phyloP scores from a whole-genome alignment of 2,113 vertebrate species.

The Tapirus terrestris region DNA sequence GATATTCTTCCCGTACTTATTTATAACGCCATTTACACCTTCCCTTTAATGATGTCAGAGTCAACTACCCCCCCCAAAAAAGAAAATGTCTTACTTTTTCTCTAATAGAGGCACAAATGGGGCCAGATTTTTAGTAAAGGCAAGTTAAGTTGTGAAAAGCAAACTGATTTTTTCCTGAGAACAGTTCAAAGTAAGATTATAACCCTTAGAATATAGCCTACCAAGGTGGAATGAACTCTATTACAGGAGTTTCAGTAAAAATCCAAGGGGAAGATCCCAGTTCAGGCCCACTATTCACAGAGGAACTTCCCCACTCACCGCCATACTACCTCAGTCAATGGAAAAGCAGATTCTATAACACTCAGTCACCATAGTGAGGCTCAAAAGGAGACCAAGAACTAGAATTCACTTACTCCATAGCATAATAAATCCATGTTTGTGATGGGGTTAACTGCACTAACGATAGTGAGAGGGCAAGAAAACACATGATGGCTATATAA shows the following conservation, averaged over 20 bases:
- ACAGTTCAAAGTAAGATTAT: neutral
- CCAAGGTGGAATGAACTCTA: neutral
- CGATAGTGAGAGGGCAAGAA: neutral
- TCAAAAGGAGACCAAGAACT: neutral
- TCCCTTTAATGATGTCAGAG: neutral
- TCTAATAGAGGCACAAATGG: neutral
- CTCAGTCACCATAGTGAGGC: neutral
- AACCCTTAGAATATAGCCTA: neutral
- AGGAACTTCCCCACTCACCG: neutral
- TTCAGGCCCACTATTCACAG: neutral
- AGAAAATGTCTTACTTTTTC: neutral
- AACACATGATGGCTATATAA: neutral
- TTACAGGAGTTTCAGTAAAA: neutral
- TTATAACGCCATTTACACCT: neutral
- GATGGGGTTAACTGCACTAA: neutral
- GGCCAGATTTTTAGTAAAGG: neutral
- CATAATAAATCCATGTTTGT: neutral
- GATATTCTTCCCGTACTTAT: neutral
- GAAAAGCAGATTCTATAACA: neutral
- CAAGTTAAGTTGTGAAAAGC: neutral
- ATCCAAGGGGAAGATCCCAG: neutral
- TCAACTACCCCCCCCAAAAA: rapidly evolving
- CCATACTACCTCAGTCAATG: neutral
- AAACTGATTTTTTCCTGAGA: neutral
- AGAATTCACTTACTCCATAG: neutral